These are phyloP conservation scores for Tipula lateralis DNA, from an alignment of 2,888 invertebrate species.

Conservation along the genomic window DNA sequence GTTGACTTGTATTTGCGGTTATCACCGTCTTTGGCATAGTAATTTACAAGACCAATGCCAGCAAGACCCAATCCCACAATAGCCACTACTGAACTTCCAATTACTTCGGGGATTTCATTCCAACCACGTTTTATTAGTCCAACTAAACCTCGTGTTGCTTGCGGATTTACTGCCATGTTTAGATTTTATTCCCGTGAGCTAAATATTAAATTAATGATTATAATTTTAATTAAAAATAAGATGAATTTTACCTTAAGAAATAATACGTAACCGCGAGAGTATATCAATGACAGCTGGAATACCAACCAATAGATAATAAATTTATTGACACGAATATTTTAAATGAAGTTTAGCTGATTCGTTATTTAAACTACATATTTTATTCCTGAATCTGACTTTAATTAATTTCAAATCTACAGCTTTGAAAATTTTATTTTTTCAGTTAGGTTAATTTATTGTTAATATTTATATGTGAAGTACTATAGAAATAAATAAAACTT, in stretches of 20 bases:
- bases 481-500: too few species aligned
- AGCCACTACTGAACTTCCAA: conserved; percentile 57
- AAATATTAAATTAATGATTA: background rate
- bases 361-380: too few species aligned
- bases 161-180: conserved; percentile 37
- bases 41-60: conserved; percentile 50
- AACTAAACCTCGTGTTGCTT: conserved; percentile 41
- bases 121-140: conserved; percentile 49
- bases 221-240: background rate
- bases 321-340: background rate
- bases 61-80: conserved; percentile 55
- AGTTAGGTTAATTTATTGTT: too few species aligned
- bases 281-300: background rate
- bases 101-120: conserved; percentile 68
- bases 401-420: too few species aligned
- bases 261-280: background rate
- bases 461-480: too few species aligned
- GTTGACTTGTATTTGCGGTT: conserved; percentile 60
- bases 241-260: background rate
- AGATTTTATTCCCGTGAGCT: background rate
- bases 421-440: too few species aligned
- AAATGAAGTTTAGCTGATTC: background rate
- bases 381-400: too few species aligned
- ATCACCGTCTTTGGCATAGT: conserved; percentile 58
- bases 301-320: background rate